Base-by-base conservation (phyloP, 1,140 invertebrate genomes). In the Hesperophylax magnus region DNA sequence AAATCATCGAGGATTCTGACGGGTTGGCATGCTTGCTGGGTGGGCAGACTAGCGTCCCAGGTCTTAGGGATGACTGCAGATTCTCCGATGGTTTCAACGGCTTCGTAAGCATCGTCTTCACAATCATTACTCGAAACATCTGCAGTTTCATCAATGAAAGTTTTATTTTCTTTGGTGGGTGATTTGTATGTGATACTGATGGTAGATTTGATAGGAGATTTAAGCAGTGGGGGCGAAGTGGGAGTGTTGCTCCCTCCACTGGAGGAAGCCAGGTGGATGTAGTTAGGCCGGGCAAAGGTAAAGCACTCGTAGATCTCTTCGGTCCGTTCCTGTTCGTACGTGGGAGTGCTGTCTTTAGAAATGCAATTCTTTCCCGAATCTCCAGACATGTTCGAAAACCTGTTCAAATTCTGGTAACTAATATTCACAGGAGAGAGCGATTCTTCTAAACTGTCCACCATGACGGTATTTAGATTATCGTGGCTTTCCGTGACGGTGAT, bases 101-200 rank as follows among this genome's bases (percentile, higher is more conserved):
- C 90, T 82, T 92, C 91, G 80, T 92, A 92, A 0, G 91, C 88
- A 0, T 88, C 89, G 80, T 65, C 61, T 7, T 75, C 72, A 11
- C 39, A 47, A 22, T n/a, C n/a, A 58, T 58, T 53, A 54, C 47
- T 20, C 17, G 20, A 15, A 56, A 39, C 53, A 20, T 27, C 27
- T 61, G 54, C 34, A 18, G n/a, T 53, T 22, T 75, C 53, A 2
- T 17, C 27, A 18, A 2, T 52, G 83, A 76, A 77, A 82, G 18
- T 52, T 22, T 24, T 54, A 20, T 65, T 81, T 78, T 88, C 84
- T 84, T 88, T 91, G 1, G 87, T 88, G 0, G 92, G 92, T 1
- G 92, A 92, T 82, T 91, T 89, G 82, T 93, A 94, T 3, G 92
- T 93, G n/a, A 94, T 94, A 86, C 91, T 94, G 9, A 94, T 93